A percentile compares a stretch with the other conserved stretches of the same genome.
These are phyloP conservation scores for Drosophila pruinosa DNA, from an alignment of 1,140 invertebrate species.

Conservation along the genomic window DNA sequence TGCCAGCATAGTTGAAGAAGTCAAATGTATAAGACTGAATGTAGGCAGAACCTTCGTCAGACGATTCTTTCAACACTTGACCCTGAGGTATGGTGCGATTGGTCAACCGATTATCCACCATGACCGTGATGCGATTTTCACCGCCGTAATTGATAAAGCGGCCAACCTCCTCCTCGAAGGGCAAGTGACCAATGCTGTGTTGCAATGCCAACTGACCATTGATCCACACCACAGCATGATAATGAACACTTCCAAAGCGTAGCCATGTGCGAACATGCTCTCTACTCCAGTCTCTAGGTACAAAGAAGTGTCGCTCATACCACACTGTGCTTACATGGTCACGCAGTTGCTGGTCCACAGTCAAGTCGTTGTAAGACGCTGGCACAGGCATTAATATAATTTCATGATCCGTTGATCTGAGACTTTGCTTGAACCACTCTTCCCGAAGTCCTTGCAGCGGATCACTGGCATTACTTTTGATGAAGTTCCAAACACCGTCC, in stretches of 20 bases:
- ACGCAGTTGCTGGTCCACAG: constrained; percentile 89
- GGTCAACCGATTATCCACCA: constrained; percentile 95
- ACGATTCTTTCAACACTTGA: constrained; percentile 84
- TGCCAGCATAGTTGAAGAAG: constrained; percentile 99
- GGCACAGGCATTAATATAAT: constrained; percentile 95
- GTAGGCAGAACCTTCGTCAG: constrained; percentile 87
- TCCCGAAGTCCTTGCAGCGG: constrained; percentile 88
- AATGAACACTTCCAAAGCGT: constrained; percentile 94
- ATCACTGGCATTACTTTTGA: constrained; percentile 85
- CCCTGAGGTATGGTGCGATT: constrained; percentile 93
- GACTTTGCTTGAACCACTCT: constrained; percentile 87
- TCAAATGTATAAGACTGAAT: constrained; percentile 96
- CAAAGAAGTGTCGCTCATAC: constrained; percentile 92
- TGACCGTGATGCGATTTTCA: constrained; percentile 93
- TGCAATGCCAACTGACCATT: constrained; percentile 90
- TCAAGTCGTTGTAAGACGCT: constrained; percentile 97
- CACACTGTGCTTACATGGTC: constrained; percentile 98
- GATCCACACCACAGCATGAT: constrained; percentile 93
- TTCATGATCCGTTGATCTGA: constrained; percentile 19
- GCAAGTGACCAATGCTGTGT: constrained; percentile 97
- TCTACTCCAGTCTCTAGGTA: constrained; percentile 88
- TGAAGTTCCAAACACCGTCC: constrained; percentile 95
- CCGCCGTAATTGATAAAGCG: constrained; percentile 86
- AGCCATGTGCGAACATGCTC: constrained; percentile 89
- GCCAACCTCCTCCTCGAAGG: constrained; percentile 94